phyloP scores from a whole-genome alignment of 2,797 vertebrate genomes.

The Parauchenoglanis punctatus region DNA sequence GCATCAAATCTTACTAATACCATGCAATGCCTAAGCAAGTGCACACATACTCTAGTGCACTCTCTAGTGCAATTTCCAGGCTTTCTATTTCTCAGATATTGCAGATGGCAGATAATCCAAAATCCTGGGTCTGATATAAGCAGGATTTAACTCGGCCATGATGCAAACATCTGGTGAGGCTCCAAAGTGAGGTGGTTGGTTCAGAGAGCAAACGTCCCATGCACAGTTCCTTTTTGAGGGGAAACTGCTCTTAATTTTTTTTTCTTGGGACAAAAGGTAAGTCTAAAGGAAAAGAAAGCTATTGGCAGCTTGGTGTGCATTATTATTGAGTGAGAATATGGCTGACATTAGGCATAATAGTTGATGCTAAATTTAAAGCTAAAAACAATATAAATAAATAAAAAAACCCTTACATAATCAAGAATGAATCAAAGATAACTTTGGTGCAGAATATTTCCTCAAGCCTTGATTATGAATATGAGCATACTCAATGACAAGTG shows the following conservation, averaged over 20 bases:
- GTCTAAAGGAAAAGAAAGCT: conserved; percentile 44
- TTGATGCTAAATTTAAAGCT: too few relatives aligned
- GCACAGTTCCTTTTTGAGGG: background rate
- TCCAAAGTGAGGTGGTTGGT: conserved; percentile 57
- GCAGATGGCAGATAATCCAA: conserved; percentile 79
- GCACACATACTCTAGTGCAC: background rate
- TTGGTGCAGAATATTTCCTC: background rate
- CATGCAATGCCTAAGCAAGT: conserved; percentile 2
- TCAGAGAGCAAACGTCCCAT: conserved; percentile 45
- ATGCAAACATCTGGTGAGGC: conserved; percentile 76
- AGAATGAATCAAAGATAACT: background rate
- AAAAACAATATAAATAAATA: background rate
- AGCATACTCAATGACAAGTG: background rate
- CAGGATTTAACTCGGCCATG: conserved; percentile 76
- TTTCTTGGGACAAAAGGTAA: conserved; percentile 65
- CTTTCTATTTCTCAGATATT: conserved; percentile 74
- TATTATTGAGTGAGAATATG: background rate
- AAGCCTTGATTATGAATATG: background rate
- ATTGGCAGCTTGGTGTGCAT: background rate
- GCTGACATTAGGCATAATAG: background rate
- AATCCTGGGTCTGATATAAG: conserved; percentile 72
- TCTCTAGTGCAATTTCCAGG: background rate
- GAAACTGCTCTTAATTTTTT: conserved; percentile 26
- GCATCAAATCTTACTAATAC: background rate
- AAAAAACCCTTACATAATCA: background rate